A percentile compares a stretch with the other conserved stretches of the same genome.
These are phyloP conservation scores for Furnarius figulus DNA, from an alignment of 2,113 vertebrate genomes.

Conservation along the genomic window DNA sequence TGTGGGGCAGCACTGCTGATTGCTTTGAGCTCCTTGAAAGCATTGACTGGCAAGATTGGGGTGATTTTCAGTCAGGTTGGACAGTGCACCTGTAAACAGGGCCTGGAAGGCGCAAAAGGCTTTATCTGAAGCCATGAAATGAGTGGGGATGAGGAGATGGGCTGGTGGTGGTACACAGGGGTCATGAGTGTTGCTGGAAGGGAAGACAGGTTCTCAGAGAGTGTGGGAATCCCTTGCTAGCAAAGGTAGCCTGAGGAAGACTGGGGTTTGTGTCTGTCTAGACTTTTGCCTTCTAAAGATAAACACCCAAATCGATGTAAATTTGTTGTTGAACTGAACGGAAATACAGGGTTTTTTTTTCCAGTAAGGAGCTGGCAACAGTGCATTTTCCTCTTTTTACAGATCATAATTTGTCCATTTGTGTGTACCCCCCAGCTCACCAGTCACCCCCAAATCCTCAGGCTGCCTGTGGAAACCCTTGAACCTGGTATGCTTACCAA, in stretches of 20 bases:
- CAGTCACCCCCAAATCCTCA: background rate
- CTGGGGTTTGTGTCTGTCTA: background rate
- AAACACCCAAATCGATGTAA: background rate
- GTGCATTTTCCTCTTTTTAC: background rate
- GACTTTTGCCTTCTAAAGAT: background rate
- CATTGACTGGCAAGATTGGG: background rate
- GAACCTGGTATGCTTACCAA: background rate
- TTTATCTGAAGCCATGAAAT: background rate
- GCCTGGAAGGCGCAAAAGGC: background rate
- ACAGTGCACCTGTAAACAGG: background rate
- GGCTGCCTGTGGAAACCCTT: background rate
- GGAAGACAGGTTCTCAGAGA: background rate
- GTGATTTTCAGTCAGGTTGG: background rate
- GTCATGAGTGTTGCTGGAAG: background rate
- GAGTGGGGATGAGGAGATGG: background rate
- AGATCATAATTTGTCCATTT: background rate
- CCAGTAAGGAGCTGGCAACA: background rate
- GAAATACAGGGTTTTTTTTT: background rate
- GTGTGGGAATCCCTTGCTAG: background rate
- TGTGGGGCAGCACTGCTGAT: background rate
- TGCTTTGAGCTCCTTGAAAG: background rate
- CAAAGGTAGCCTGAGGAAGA: background rate
- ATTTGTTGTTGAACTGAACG: background rate
- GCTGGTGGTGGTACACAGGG: background rate
- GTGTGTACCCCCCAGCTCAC: background rate